These are phyloP conservation scores for Scaptomyza reducta DNA, from an alignment of 2,888 invertebrate species.

Conservation along the genomic window DNA sequence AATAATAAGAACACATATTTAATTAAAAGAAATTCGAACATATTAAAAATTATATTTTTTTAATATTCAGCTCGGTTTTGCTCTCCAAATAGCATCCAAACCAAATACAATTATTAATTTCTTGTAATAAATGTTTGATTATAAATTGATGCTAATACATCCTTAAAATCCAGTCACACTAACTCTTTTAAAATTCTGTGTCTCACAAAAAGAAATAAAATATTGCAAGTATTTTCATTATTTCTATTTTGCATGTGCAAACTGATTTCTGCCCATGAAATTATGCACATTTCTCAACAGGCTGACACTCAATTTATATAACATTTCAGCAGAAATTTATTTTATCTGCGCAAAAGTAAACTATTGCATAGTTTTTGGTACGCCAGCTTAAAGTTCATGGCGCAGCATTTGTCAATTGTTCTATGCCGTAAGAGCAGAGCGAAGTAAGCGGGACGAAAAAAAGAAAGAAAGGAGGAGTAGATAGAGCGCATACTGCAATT, in stretches of 20 bases:
- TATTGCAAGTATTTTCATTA: neutral
- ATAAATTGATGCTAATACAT: too few species aligned
- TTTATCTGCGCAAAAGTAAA: conserved; percentile 22
- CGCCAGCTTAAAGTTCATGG: conserved; percentile 41
- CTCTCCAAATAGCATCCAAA: too few species aligned
- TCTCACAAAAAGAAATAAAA: too few species aligned
- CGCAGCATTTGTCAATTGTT: conserved; percentile 56
- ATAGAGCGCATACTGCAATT: conserved; percentile 52
- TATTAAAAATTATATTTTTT: too few species aligned
- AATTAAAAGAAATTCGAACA: too few species aligned
- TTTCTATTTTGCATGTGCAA: neutral
- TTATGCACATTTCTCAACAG: conserved; percentile 17
- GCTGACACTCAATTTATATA: conserved; percentile 38
- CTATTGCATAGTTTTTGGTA: conserved; percentile 27
- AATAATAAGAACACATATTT: too few species aligned
- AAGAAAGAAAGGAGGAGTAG: neutral
- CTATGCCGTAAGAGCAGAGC: conserved; percentile 21
- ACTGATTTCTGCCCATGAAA: neutral
- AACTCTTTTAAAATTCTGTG: too few species aligned
- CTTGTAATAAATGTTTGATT: too few species aligned
- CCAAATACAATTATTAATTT: too few species aligned
- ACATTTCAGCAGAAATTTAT: conserved; percentile 41
- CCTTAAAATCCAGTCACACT: too few species aligned
- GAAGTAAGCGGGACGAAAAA: neutral
- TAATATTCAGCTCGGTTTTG: too few species aligned